Evolutionary conservation across 2,113 vertebrate species (phyloP), one percentile per base, ranked within the genome.

Genomic region (Ictalurus punctatus): DNA sequence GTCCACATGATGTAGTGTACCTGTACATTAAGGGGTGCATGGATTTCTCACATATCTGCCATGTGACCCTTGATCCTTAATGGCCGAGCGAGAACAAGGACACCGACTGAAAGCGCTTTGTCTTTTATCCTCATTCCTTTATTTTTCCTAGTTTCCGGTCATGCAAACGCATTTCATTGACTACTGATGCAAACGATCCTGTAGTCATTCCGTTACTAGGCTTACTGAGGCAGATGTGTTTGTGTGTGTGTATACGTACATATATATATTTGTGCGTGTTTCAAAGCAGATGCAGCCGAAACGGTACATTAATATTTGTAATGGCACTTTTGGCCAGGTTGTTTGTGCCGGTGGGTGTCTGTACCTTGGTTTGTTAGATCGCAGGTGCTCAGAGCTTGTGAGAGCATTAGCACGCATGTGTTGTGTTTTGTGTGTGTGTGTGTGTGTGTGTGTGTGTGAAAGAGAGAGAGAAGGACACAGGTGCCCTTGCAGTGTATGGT

Each of bases 401-500:
- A 87, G 65, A 87, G 82, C 56, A 85, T 71, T 69, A 85, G 44
- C 88, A 83, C 87, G 58, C 65, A 54, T 48, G 54, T 93, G 92
- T 54, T 59, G 44, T 83, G 58, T 87, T 48, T 37, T 61, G 30
- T 83, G 71, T 83, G 79, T 58, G 40, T 83, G 69, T 87, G 56
- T 79, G 80, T 59, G 34, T 59, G 40, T 81, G 54, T 82, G 88
- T 54, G 54, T 61, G 44, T 83, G 71, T 83, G 74, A 67, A 65
- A 92, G 91, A 94, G 92, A 89, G 93, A 94, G 93, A 93, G 95
- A 96, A 95, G 95, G 95, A 95, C 95, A 95, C 95, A 95, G 95
- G 95, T 96, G 95, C 94, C 95, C 95, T 96, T 96, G 95, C 94
- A 95, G 94, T 95, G 94, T 92, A 92, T 93, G 94, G 94, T 96